Conservation (phyloP, 2,888 invertebrate species). For the Thymelicus lineola region DNA sequence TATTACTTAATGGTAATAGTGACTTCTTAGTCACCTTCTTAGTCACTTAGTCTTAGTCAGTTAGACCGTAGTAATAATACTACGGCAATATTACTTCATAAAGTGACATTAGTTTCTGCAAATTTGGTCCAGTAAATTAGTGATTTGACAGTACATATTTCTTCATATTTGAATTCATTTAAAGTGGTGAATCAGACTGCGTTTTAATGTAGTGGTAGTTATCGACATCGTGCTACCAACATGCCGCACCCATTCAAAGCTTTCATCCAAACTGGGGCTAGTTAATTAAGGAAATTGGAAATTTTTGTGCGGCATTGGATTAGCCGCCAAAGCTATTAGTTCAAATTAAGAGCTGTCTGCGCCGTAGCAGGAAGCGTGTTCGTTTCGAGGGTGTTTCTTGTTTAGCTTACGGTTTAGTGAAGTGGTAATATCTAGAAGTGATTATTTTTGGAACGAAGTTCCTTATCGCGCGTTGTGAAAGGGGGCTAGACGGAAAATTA, state of each 20-base stretch:
- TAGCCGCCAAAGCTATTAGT: constrained; percentile 81
- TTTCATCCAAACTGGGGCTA: constrained; percentile 70
- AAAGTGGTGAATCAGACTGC: constrained; percentile 43
- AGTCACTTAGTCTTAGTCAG: too few species aligned
- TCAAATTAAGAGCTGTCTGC: constrained; percentile 80
- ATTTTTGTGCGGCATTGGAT: constrained; percentile 80
- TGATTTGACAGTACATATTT: too few species aligned
- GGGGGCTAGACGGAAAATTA: too few species aligned
- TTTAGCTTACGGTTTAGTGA: constrained; percentile 7
- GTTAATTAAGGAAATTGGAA: constrained; percentile 85
- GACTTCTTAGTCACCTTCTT: too few species aligned
- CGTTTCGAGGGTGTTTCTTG: constrained; percentile 41
- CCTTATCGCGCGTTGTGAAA: too few species aligned
- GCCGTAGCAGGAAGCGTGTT: constrained; percentile 56
- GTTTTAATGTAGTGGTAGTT: constrained; percentile 69
- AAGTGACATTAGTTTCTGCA: too few species aligned
- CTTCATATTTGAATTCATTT: too few species aligned
- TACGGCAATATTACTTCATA: too few species aligned
- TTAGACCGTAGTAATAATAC: too few species aligned
- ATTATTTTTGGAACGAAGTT: too few species aligned
- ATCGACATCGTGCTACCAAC: constrained; percentile 70
- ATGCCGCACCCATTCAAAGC: constrained; percentile 76
- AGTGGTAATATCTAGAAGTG: constrained; percentile 3
- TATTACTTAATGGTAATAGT: too few species aligned
- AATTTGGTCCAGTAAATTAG: too few species aligned